Base-by-base conservation (phyloP, 2,888 invertebrate genomes). In the Parelbella ahira region DNA sequence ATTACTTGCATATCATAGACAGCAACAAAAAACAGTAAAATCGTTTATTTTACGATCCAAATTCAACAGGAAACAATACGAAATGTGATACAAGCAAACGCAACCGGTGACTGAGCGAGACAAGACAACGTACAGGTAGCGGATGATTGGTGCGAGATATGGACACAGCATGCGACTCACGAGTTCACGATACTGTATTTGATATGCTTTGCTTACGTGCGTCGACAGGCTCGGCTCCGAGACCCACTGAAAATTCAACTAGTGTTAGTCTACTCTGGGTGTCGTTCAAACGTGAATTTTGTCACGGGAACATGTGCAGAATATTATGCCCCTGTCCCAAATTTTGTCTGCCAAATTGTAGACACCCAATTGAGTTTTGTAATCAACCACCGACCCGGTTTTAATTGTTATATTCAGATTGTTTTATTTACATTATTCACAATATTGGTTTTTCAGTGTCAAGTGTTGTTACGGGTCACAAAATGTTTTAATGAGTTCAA, bases 241-340 rank as follows among this genome's bases (percentile, higher is more conserved):
- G 67, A 70, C 74, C 79, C 84, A 86, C 86, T 86, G 86, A 78
- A 86, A 86, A 78, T 69, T 72, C 70, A 79, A 84, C 73, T 68
- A 55, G 57, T 65, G 83, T 84, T 84, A 84, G 77, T 82, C 78
- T 79, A 82, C 76, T 58, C 48, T 37, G 62, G 63, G 74, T 71
- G 76, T 65, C 75, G 63, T 28, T 38, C 8, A 33, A 37, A 47
- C 10, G 38, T 46, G 33, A 47, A 50, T 49, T 50, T 47, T 44
- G 46, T 39, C 43, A 39, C 25, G 37, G 37, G 21, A 45, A 43
- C 30, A 29, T 41, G 47, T 47, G 58, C 53, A 51, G 42, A 49
- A 44, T 39, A 39, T 21, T 34, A 18, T 11, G 20, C 38, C 49
- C 42, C 28, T 46, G 21, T 48, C 43, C 43, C 47, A 42, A 48